phyloP scores from a whole-genome alignment of 2,888 invertebrate genomes.

The Cetonia aurata region DNA sequence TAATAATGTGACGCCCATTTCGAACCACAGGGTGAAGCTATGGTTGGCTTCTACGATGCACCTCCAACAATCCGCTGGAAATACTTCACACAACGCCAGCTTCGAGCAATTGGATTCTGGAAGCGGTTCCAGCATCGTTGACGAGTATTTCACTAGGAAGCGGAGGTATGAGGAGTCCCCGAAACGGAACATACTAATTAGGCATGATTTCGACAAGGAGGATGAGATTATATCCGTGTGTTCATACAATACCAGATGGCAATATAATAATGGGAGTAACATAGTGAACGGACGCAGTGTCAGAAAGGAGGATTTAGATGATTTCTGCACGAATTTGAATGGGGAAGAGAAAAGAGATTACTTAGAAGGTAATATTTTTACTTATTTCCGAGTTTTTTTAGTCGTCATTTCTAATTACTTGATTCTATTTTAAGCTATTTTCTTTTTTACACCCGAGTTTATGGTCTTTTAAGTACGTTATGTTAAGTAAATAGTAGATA shows the following conservation, averaged over 20 bases:
- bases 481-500: too few species aligned
- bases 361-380: not conserved
- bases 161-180: not conserved
- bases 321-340: too few species aligned
- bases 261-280: not conserved
- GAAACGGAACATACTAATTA: slow-evolving; percentile 32
- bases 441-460: too few species aligned
- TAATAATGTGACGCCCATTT: slow-evolving; percentile 4
- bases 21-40: slow-evolving; percentile 16
- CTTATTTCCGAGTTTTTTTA: too few species aligned
- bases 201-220: slow-evolving; percentile 33
- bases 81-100: not conserved
- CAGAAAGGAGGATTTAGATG: not conserved
- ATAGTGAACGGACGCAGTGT: not conserved
- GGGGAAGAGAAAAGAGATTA: not conserved
- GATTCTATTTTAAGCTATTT: too few species aligned
- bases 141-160: not conserved
- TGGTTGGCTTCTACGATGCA: slow-evolving; percentile 27
- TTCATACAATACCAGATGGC: slow-evolving; percentile 11
- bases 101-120: slow-evolving; percentile 11
- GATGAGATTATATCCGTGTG: slow-evolving; percentile 1
- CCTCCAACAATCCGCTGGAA: slow-evolving; percentile 13
- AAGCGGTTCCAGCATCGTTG: slow-evolving; percentile 5
- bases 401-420: too few species aligned
- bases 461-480: too few species aligned